A percentile compares a stretch with the other conserved stretches of the same genome.
Conservation (phyloP, 2,888 invertebrate species). For the Drosophila anomalipes region DNA sequence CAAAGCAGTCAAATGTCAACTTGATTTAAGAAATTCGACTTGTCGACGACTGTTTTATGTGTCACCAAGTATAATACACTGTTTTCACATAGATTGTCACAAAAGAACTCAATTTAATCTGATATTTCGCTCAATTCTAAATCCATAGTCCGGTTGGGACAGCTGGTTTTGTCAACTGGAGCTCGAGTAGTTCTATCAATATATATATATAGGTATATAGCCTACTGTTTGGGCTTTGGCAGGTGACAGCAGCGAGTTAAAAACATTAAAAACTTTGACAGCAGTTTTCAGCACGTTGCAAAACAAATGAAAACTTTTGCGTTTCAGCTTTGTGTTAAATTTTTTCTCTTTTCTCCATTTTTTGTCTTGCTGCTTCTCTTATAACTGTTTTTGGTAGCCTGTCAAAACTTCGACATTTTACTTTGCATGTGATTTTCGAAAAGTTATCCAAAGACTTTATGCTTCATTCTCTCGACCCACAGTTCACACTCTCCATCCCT, state of each 20-base stretch:
- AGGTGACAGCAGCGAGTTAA: constrained; percentile 77
- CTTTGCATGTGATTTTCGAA: constrained; percentile 76
- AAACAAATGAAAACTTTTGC: constrained; percentile 71
- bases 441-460: constrained; percentile 46
- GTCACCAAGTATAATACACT: background rate
- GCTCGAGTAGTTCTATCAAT: constrained; percentile 29
- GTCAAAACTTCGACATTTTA: constrained; percentile 77
- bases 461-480: background rate
- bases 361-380: constrained; percentile 10
- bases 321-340: constrained; percentile 54
- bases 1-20: background rate
- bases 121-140: constrained; percentile 15
- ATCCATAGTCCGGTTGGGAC: constrained; percentile 9
- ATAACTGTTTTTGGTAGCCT: constrained; percentile 22
- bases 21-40: background rate
- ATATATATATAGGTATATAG: constrained; percentile 22
- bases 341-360: constrained; percentile 6
- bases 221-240: constrained; percentile 58
- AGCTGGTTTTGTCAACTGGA: constrained; percentile 10
- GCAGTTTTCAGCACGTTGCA: constrained; percentile 72
- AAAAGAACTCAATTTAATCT: background rate
- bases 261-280: constrained; percentile 81
- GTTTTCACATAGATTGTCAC: background rate
- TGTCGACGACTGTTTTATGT: background rate
- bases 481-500: background rate